Evolutionary conservation across 2,113 vertebrate genomes (phyloP).

Genomic region (Dromiciops gliroides): DNA sequence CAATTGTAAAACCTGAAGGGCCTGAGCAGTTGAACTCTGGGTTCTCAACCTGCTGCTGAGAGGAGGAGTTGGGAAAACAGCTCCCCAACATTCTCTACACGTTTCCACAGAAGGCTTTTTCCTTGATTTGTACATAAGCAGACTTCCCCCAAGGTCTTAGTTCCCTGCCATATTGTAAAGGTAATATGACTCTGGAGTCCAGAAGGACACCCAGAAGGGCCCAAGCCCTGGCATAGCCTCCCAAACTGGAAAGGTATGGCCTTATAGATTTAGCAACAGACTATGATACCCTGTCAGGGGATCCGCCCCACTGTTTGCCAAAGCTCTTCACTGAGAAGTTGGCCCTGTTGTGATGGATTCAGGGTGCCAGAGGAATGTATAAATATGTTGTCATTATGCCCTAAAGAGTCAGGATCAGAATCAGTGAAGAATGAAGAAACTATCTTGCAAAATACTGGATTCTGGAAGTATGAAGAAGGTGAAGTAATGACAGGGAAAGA

Average conservation of each 20-base stretch:
- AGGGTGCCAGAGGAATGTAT: no score
- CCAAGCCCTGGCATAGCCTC: background rate
- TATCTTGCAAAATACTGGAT: background rate
- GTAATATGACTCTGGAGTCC: background rate
- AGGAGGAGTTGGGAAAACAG: background rate
- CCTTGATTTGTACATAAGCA: background rate
- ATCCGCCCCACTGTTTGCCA: background rate
- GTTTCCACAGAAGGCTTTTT: background rate
- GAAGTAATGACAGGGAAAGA: background rate
- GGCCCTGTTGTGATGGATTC: background rate
- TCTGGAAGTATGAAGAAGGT: background rate
- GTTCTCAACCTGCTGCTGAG: background rate
- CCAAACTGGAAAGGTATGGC: background rate
- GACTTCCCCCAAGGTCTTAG: background rate
- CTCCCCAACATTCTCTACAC: background rate
- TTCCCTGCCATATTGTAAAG: background rate
- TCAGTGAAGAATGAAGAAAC: background rate
- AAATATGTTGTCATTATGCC: no score
- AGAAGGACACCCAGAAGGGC: background rate
- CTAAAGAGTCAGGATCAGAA: background rate
- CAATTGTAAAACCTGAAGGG: background rate
- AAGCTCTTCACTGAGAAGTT: background rate
- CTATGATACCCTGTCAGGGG: background rate
- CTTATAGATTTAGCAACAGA: background rate
- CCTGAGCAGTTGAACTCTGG: background rate